Conservation (phyloP, 2,888 invertebrate genomes). For the Caenorhabditis drosophilae region DNA sequence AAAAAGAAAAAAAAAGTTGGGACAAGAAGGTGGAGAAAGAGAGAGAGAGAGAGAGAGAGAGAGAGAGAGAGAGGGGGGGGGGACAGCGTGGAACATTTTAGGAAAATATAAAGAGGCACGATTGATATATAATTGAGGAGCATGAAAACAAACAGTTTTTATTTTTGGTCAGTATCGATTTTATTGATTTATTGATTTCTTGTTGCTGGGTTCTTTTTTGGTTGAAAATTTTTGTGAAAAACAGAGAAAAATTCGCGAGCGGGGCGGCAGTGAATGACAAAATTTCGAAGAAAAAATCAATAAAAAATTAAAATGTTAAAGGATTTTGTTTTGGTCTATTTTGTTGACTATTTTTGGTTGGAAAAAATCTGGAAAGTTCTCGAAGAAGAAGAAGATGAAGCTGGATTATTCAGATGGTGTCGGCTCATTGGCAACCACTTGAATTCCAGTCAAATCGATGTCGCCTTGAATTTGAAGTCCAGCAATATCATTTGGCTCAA, state of each 20-base stretch:
- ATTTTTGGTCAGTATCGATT: no score
- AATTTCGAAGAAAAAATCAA: no score
- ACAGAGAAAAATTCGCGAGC: background rate
- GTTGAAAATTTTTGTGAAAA: background rate
- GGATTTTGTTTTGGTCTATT: background rate
- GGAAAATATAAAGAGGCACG: background rate
- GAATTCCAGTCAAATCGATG: slow-evolving; percentile 51
- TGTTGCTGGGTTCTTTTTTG: background rate
- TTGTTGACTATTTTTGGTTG: background rate
- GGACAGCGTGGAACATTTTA: background rate
- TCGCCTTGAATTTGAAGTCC: slow-evolving; percentile 64
- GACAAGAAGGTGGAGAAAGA: no score
- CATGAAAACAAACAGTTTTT: background rate
- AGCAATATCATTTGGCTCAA: slow-evolving; percentile 58
- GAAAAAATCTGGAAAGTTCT: no score
- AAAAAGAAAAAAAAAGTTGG: no score
- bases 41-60: no score
- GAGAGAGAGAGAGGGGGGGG: background rate
- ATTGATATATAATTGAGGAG: background rate
- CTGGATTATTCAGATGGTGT: background rate
- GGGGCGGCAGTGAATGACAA: background rate
- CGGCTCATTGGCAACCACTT: slow-evolving; percentile 27
- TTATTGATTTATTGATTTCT: background rate
- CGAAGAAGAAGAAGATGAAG: no score
- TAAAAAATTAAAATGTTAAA: no score